Percentiles rank a stretch among this genome's conserved stretches.
Evolutionary conservation across 2,113 vertebrate genomes (phyloP).

Genomic region (Pogonocichla stellata): DNA sequence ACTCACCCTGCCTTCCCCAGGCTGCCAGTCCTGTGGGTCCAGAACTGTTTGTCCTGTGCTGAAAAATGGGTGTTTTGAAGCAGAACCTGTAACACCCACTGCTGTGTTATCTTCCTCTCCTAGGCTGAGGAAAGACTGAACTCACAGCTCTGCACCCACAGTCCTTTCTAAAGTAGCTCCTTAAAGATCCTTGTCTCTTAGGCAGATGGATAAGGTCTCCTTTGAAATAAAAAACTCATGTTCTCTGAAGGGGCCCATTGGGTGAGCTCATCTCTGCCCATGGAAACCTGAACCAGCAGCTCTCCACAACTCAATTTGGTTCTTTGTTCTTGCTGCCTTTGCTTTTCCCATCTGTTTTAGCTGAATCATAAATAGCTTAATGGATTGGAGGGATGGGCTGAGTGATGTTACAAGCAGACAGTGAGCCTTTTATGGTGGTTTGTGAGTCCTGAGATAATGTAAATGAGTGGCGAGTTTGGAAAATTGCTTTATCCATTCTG

Average conservation of each 20-base stretch:
- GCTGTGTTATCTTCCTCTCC: neutral
- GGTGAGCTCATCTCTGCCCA: neutral
- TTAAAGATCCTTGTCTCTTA: neutral
- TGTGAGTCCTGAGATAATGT: conserved; percentile 1
- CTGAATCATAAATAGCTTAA: conserved; percentile 55
- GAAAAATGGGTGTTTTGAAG: neutral
- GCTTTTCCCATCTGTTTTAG: conserved; percentile 49
- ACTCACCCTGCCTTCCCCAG: neutral
- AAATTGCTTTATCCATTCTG: neutral
- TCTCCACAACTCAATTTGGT: neutral
- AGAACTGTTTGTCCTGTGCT: neutral
- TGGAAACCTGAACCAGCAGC: conserved; percentile 18
- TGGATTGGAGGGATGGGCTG: conserved; percentile 35
- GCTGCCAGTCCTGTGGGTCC: neutral
- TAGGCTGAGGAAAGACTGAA: neutral
- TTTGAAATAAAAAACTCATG: neutral
- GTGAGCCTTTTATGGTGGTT: neutral
- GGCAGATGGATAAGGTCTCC: neutral
- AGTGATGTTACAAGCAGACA: neutral
- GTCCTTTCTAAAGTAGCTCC: neutral
- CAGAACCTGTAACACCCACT: neutral
- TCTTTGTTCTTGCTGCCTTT: conserved; percentile 48
- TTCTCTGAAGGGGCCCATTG: neutral
- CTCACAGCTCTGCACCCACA: neutral
- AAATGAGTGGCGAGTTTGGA: neutral